Percentiles rank a stretch among this genome's conserved stretches.
Evolutionary conservation across 2,113 vertebrate genomes (phyloP).

Genomic region (Heterochromis multidens): DNA sequence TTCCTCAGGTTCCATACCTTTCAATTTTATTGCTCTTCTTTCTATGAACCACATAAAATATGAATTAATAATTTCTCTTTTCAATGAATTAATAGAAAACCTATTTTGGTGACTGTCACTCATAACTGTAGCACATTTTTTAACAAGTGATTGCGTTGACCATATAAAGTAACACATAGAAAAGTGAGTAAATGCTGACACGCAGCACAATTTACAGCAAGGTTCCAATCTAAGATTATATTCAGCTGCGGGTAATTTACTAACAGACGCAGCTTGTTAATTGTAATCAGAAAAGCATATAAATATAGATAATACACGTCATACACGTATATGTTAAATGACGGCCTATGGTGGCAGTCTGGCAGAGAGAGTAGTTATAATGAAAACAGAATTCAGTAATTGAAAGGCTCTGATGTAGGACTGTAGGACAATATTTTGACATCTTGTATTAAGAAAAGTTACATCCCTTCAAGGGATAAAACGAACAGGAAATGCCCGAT

Average conservation of each 20-base stretch:
- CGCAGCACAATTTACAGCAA: background rate
- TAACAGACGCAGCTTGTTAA: rapidly evolving
- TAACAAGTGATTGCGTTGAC: too few species aligned
- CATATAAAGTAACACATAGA: too few species aligned
- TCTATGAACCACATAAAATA: too few species aligned
- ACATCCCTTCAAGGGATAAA: background rate
- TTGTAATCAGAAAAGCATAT: background rate
- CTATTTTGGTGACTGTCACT: too few species aligned
- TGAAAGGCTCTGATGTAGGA: too few species aligned
- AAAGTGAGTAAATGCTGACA: too few species aligned
- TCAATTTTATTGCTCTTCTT: too few species aligned
- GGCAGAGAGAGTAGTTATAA: background rate
- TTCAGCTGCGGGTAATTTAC: background rate
- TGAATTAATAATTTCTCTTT: too few species aligned
- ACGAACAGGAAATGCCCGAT: background rate
- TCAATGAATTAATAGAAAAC: too few species aligned
- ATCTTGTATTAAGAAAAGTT: background rate
- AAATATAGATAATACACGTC: too few species aligned
- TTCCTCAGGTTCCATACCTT: too few species aligned
- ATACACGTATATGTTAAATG: background rate
- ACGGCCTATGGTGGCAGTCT: rapidly evolving
- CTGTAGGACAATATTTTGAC: background rate
- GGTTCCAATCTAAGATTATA: rapidly evolving
- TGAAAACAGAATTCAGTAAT: background rate
- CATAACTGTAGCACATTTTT: too few species aligned